These are phyloP conservation scores for Apteryx owenii DNA, from an alignment of 2,113 vertebrate genomes.

Conservation along the genomic window DNA sequence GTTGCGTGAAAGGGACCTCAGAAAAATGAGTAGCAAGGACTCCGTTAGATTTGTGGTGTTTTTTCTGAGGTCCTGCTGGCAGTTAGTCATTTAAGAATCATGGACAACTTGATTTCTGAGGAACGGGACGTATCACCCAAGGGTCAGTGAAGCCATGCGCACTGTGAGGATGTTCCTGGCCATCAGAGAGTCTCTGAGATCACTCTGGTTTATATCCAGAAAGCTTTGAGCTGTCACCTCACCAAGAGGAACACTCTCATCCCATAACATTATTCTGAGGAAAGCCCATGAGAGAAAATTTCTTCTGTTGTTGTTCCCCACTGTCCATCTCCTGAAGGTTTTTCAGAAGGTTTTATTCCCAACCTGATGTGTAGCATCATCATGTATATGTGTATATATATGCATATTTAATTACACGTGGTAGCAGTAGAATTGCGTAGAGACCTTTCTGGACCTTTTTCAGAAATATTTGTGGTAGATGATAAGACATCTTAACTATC, in stretches of 20 bases:
- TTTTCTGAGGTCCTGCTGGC: background rate
- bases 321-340: background rate
- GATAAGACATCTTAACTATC: slow-evolving; percentile 69
- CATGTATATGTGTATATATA: background rate
- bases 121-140: background rate
- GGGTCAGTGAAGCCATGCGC: background rate
- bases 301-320: background rate
- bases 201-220: background rate
- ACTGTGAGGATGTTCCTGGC: background rate
- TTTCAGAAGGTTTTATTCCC: background rate
- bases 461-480: slow-evolving; percentile 64
- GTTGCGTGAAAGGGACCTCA: background rate
- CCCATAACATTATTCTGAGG: background rate
- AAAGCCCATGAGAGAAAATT: background rate
- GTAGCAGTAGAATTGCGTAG: slow-evolving; percentile 62
- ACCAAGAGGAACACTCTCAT: background rate
- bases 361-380: background rate
- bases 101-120: background rate
- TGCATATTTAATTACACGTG: background rate
- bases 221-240: background rate
- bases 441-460: slow-evolving; percentile 61
- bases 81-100: background rate
- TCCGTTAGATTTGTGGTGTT: background rate
- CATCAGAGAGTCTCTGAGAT: too few relatives aligned
- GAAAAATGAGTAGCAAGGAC: background rate